phyloP scores from a whole-genome alignment of 23 tunicate genomes.

The Corella eumyota region DNA sequence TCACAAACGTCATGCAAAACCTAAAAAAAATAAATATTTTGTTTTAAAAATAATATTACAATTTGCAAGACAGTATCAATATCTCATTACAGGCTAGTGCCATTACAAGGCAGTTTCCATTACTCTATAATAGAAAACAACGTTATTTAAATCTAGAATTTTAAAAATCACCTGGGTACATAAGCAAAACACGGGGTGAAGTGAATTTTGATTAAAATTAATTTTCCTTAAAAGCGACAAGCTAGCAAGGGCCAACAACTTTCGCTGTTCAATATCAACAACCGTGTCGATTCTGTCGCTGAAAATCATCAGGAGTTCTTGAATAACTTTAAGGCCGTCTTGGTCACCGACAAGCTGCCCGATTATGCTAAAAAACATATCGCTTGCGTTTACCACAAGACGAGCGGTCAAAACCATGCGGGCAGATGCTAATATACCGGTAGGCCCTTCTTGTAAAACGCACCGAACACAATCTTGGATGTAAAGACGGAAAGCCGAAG shows the following conservation, averaged over 20 bases:
- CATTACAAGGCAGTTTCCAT: no score
- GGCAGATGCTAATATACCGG: constrained; percentile 7
- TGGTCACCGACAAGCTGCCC: constrained; percentile 1
- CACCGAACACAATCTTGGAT: constrained; percentile 19
- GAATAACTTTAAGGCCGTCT: constrained; percentile 5
- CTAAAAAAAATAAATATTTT: constrained; percentile 1
- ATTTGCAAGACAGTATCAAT: no score
- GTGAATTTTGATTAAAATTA: no score
- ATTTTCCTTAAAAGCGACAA: constrained; percentile 4
- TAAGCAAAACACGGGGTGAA: no score
- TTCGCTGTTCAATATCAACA: constrained; percentile 12
- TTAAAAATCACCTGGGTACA: no score
- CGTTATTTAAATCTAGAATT: no score
- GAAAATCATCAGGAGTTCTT: constrained; percentile 4
- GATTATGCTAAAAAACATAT: constrained; percentile 15
- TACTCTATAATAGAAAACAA: no score
- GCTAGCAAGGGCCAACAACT: constrained; percentile 22
- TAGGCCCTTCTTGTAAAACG: constrained; percentile 3
- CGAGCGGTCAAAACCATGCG: constrained; percentile 14
- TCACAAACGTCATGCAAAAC: constrained; percentile 65
- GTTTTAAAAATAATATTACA: no score
- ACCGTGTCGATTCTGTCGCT: constrained; percentile 22
- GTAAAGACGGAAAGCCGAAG: constrained; percentile 18
- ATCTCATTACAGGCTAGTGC: no score
- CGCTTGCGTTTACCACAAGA: constrained; percentile 11